Percentiles rank a stretch among this genome's conserved stretches.
Conservation (phyloP, 2,797 vertebrate genomes). For the Strix occidentalis region DNA sequence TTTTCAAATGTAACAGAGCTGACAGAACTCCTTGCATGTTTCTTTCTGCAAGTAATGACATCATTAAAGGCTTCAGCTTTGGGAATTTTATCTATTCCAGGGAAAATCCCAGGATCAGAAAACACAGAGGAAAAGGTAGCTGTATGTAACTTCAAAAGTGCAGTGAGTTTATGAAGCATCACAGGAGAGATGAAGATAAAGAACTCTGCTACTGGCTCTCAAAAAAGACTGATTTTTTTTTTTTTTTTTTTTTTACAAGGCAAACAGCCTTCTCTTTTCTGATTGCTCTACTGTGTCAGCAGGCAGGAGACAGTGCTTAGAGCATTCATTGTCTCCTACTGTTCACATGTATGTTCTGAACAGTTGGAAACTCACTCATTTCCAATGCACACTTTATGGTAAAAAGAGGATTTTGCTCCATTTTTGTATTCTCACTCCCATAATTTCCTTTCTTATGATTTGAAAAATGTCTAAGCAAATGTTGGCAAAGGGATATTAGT, state of each 20-base stretch:
- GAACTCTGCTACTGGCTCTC: neutral
- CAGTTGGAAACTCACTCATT: slow-evolving; percentile 48
- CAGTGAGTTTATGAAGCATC: neutral
- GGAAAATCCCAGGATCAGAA: neutral
- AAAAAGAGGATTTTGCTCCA: slow-evolving; percentile 46
- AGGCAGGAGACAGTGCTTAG: slow-evolving; percentile 42
- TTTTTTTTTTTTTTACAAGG: neutral
- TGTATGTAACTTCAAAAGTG: neutral
- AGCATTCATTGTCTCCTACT: slow-evolving; percentile 53
- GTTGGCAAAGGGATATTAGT: slow-evolving; percentile 26
- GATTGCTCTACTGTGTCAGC: slow-evolving; percentile 36
- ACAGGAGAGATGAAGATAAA: slow-evolving; percentile 1
- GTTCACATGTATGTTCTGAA: slow-evolving; percentile 41
- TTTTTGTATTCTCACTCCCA: slow-evolving; percentile 53
- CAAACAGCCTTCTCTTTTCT: slow-evolving; percentile 1
- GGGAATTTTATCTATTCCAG: neutral
- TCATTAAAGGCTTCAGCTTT: neutral
- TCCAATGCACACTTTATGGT: slow-evolving; percentile 22
- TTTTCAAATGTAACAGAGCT: neutral
- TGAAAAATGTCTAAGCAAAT: slow-evolving; percentile 59
- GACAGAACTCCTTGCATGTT: neutral
- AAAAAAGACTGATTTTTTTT: neutral
- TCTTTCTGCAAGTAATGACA: neutral
- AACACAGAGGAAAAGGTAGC: neutral
- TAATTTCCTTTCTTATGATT: slow-evolving; percentile 52